Evolutionary conservation across 2,797 vertebrate genomes (phyloP).

Genomic region (Podarcis siculus): DNA sequence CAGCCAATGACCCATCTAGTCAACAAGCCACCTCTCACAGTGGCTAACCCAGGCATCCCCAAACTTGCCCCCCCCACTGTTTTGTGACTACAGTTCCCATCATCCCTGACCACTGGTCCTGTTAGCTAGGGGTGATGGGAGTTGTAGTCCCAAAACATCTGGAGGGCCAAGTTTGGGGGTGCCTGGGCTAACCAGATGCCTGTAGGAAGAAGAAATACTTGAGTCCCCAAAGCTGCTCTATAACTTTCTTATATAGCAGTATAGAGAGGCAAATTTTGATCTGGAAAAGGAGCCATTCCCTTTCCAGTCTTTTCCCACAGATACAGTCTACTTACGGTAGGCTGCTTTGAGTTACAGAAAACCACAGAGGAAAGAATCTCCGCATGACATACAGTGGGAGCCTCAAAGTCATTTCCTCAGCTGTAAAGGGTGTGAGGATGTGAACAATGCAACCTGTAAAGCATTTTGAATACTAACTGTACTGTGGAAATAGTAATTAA

Average conservation of each 20-base stretch:
- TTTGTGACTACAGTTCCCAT: too few species aligned
- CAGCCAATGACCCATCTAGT: too few species aligned
- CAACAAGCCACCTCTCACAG: too few species aligned
- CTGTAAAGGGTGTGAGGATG: not conserved
- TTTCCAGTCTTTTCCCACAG: not conserved
- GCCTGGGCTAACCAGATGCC: too few species aligned
- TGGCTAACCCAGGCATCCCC: too few species aligned
- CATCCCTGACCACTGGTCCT: too few species aligned
- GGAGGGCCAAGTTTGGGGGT: too few species aligned
- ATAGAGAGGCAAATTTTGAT: not conserved
- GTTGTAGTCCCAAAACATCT: too few species aligned
- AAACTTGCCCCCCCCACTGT: too few species aligned
- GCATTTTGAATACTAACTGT: not conserved
- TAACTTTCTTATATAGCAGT: not conserved
- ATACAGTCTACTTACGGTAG: not conserved
- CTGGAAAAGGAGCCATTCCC: not conserved
- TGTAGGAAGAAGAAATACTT: not conserved
- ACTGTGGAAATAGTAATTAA: slow-evolving; percentile 12
- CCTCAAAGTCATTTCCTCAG: not conserved
- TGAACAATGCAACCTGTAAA: not conserved
- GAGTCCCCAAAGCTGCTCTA: too few species aligned
- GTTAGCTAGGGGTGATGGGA: too few species aligned
- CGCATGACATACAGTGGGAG: not conserved
- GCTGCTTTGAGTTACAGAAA: not conserved
- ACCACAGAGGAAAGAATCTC: not conserved